Evolutionary conservation across 2,888 invertebrate genomes (phyloP).

Genomic region (Scaptomyza parva): DNA sequence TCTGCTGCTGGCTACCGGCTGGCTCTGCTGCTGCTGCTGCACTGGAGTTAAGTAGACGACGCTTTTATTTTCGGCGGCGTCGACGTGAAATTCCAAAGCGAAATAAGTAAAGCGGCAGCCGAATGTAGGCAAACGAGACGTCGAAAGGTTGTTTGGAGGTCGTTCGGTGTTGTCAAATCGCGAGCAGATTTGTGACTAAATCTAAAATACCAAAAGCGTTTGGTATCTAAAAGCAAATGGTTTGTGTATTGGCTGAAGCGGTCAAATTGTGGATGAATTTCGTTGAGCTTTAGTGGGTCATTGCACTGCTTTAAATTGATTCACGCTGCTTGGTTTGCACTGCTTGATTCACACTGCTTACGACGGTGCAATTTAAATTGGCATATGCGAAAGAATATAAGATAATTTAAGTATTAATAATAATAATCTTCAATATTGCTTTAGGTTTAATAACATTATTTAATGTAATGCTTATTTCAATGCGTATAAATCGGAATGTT

Average conservation of each 20-base stretch:
- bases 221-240: slow-evolving; percentile 46
- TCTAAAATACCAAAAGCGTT: slow-evolving; percentile 45
- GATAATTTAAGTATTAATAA: background rate
- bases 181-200: slow-evolving; percentile 49
- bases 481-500: too few species aligned
- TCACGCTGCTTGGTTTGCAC: slow-evolving; percentile 16
- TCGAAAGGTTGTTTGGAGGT: slow-evolving; percentile 84
- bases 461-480: too few species aligned
- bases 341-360: slow-evolving; percentile 2
- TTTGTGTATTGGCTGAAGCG: background rate
- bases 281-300: background rate
- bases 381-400: background rate
- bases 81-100: slow-evolving; percentile 73
- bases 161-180: slow-evolving; percentile 66
- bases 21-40: slow-evolving; percentile 81
- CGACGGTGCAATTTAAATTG: background rate
- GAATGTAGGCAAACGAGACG: slow-evolving; percentile 70
- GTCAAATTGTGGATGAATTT: too few species aligned
- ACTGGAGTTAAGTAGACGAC: slow-evolving; percentile 82
- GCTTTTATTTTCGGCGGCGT: slow-evolving; percentile 75
- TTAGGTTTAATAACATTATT: too few species aligned
- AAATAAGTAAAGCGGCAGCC: slow-evolving; percentile 62
- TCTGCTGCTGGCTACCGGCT: slow-evolving; percentile 67
- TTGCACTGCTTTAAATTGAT: slow-evolving; percentile 41
- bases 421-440: too few species aligned